These are phyloP conservation scores for Pao palembangensis DNA, from an alignment of 2,113 vertebrate species.

Conservation along the genomic window DNA sequence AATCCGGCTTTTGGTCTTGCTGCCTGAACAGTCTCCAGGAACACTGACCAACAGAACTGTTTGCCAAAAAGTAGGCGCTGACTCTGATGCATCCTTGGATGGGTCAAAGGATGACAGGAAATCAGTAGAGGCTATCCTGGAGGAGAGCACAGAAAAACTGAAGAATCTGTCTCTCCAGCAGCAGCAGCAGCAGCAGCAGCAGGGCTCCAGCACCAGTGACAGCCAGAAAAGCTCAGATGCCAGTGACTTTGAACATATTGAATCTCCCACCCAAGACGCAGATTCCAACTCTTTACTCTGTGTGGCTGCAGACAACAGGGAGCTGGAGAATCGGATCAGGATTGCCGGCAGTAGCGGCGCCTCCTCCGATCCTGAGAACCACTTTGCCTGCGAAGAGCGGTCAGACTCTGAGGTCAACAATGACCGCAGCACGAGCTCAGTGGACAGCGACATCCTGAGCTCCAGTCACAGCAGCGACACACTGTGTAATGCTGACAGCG, in stretches of 20 bases:
- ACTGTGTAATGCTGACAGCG: slow-evolving; percentile 90
- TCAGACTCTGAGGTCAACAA: slow-evolving; percentile 97
- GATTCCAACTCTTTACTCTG: slow-evolving; percentile 85
- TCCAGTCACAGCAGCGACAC: slow-evolving; percentile 98
- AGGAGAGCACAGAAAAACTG: slow-evolving; percentile 97
- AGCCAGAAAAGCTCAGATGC: slow-evolving; percentile 91
- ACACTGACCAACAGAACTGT: slow-evolving; percentile 80
- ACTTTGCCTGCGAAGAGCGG: slow-evolving; percentile 87
- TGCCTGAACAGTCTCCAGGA: slow-evolving; percentile 90
- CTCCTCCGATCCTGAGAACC: slow-evolving; percentile 83
- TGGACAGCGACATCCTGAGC: slow-evolving; percentile 98
- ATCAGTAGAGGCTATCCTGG: slow-evolving; percentile 92
- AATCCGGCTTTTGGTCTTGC: slow-evolving; percentile 87
- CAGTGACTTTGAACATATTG: slow-evolving; percentile 94
- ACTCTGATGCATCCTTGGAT: slow-evolving; percentile 80
- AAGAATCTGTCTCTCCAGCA: slow-evolving; percentile 90
- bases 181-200: slow-evolving; percentile 76
- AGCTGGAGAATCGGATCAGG: slow-evolving; percentile 86
- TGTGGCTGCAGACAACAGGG: slow-evolving; percentile 83
- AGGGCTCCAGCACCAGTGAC: slow-evolving; percentile 83
- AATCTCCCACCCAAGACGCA: slow-evolving; percentile 86
- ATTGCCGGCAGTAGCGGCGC: slow-evolving; percentile 31
- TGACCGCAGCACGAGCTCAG: slow-evolving; percentile 95
- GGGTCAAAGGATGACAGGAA: slow-evolving; percentile 82
- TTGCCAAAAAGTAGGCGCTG: slow-evolving; percentile 80